Evolutionary conservation across 2,888 invertebrate genomes (phyloP), one percentile per base, ranked within the genome.

Genomic region (Noctua fimbriata): DNA sequence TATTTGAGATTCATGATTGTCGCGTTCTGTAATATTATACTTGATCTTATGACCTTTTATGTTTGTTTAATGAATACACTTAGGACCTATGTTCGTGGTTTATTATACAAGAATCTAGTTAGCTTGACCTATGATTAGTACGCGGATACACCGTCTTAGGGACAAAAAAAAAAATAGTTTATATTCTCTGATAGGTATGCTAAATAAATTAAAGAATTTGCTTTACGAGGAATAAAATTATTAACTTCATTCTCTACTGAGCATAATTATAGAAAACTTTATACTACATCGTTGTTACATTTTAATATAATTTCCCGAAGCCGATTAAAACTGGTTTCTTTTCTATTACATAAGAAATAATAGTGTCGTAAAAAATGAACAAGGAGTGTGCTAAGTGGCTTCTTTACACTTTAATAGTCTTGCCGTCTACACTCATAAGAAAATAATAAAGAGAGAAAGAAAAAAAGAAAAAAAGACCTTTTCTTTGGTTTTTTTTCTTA

Each of bases 41-140:
- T 84, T 85, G 85, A 85, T 85, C 87, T 73, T 81, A 73, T 70
- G 87, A 87, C 74, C 85, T 85, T 87, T 84, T 55, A 81, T 66
- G 36, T 71, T 63, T 78, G 72, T 66, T 80, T 76, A 70, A 67
- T 76, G 66, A 72, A 86, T 73, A 67, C 47, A 67, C 52, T 65
- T 18, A 63, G 41, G 44, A 76, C 28, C 71, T 66, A 87, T 75
- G 70, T 21, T 83, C 67, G 71, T 85, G 76, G 49, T 69, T 73
- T 73, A 73, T 80, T 73, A 87, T 72, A 44, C 10, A 72, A 36
- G 44, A 24, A 28, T 49, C 69, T 49, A 86, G 32, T 63, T 52
- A 65, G 14, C 63, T 73, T 63, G 75, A 86, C 55, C 66, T 67
- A 60, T 2, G 36, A 49, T 67, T 41, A 52, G 28, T 41, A 83